Base-by-base conservation (phyloP, 1,140 invertebrate genomes). In the Ceratosolen fusciceps region DNA sequence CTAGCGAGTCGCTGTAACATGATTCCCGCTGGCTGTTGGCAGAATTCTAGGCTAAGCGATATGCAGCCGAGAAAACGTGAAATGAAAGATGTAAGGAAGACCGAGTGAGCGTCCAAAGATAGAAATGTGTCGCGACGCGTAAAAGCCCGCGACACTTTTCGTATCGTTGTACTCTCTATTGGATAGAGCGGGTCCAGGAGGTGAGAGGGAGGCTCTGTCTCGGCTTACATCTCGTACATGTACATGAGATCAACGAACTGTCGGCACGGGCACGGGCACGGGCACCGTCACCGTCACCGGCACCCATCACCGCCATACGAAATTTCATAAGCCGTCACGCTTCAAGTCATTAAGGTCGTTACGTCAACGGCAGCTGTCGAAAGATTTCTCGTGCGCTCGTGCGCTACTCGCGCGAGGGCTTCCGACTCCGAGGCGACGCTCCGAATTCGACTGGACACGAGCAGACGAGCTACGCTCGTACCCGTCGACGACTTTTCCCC, bases 301-400 rank as follows among this genome's bases (percentile, higher is more conserved):
- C n/a, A n/a, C n/a, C n/a, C n/a, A n/a, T n/a, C 77, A 31, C 29
- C 12, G 34, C 70, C 74, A 34, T 39, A 75, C 75, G 78, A 83
- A 84, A 83, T 85, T 84, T 84, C 81, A 84, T 83, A 75, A 86
- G 81, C 75, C 67, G 82, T 84, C 80, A 83, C 79, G 80, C 79
- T 81, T 43, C 77, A 70, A 31, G 65, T 76, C 80, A 84, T 84
- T 78, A 81, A 82, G 83, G 84, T 84, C 82, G 82, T 84, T 84
- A 81, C 71, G 65, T 79, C 81, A 74, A 52, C 24, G 62, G 65
- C 72, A 60, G 65, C 72, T 75, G 78, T 75, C 72, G 71, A 80
- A 80, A 79, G 72, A 74, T 79, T 79, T 12, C 5, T 68, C 21
- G n/a, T 0, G 24, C 49, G 31, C 8, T 56, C 12, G 71, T 9